A percentile compares a stretch with the other conserved stretches of the same genome.
These are phyloP conservation scores for Manis javanica DNA, from an alignment of 2,797 vertebrate genomes.

Conservation along the genomic window DNA sequence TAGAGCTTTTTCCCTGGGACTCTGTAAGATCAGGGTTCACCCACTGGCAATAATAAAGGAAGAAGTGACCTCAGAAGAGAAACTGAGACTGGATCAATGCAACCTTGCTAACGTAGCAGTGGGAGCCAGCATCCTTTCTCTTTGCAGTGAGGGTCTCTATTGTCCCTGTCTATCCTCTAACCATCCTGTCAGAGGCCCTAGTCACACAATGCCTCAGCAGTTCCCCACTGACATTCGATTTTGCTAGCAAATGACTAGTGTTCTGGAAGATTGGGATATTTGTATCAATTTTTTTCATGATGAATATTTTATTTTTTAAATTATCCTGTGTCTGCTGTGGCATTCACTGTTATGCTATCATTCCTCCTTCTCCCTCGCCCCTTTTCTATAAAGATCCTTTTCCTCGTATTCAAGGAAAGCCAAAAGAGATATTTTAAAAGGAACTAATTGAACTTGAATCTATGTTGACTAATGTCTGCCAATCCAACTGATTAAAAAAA, in stretches of 20 bases:
- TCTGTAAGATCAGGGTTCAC: slow-evolving; percentile 72
- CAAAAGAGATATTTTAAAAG: slow-evolving; percentile 66
- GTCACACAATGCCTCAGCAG: slow-evolving; percentile 71
- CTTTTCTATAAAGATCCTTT: slow-evolving; percentile 67
- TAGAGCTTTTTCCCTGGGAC: background rate
- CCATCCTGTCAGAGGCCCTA: slow-evolving; percentile 52
- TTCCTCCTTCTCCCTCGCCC: background rate
- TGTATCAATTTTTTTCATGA: slow-evolving; percentile 74
- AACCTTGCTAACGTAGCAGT: slow-evolving; percentile 63
- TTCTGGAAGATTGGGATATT: slow-evolving; percentile 66
- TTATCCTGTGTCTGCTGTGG: background rate
- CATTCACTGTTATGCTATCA: slow-evolving; percentile 53
- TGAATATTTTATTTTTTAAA: slow-evolving; percentile 80
- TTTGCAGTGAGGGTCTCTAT: slow-evolving; percentile 76
- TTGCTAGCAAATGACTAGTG: slow-evolving; percentile 70
- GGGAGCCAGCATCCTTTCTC: slow-evolving; percentile 73
- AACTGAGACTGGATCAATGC: slow-evolving; percentile 58
- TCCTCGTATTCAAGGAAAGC: slow-evolving; percentile 77
- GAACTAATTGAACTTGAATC: slow-evolving; percentile 71
- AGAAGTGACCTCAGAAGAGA: slow-evolving; percentile 68
- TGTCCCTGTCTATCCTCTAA: slow-evolving; percentile 76
- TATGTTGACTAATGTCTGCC: slow-evolving; percentile 78
- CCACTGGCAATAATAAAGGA: slow-evolving; percentile 68
- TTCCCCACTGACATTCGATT: slow-evolving; percentile 61
- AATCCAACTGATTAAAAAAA: slow-evolving; percentile 52